phyloP scores from a whole-genome alignment of 2,797 vertebrate species.

The Enteromius viviparus region DNA sequence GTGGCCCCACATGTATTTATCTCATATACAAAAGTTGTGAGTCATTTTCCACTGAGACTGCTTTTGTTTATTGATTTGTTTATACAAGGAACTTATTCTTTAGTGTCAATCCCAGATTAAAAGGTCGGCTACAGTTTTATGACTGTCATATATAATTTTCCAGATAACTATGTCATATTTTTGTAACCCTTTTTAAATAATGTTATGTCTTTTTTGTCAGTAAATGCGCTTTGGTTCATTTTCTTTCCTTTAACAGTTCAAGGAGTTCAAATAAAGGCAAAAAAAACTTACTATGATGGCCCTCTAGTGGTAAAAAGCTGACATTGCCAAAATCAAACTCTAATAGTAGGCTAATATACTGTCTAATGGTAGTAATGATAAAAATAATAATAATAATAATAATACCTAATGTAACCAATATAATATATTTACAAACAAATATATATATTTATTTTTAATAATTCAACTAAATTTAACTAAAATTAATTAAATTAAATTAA shows the following conservation, averaged over 20 bases:
- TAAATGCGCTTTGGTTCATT: slow-evolving; percentile 4
- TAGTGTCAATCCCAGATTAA: not conserved
- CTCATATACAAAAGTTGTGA: not conserved
- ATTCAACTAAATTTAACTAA: too few relatives aligned
- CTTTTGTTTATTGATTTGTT: slow-evolving; percentile 5
- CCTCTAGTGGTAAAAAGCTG: slow-evolving; percentile 17
- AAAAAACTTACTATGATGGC: not conserved
- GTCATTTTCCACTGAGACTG: slow-evolving; percentile 21
- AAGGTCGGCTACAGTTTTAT: not conserved
- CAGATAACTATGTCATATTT: slow-evolving; percentile 26
- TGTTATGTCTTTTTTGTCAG: not conserved
- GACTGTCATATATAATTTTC: not conserved
- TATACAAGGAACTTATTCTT: not conserved
- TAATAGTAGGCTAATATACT: not conserved
- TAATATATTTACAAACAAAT: not conserved
- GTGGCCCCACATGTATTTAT: slow-evolving; percentile 8
- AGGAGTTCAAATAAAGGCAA: not conserved
- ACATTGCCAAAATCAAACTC: not conserved
- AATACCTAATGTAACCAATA: not conserved
- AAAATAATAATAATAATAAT: not conserved
- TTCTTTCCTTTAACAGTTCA: slow-evolving; percentile 3
- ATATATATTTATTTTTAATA: too few relatives aligned
- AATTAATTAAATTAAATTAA: not conserved
- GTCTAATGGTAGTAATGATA: not conserved
- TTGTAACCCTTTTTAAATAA: slow-evolving; percentile 12